Base-by-base conservation (phyloP, 2,797 vertebrate species). In the Gymnoscopelus braueri region DNA sequence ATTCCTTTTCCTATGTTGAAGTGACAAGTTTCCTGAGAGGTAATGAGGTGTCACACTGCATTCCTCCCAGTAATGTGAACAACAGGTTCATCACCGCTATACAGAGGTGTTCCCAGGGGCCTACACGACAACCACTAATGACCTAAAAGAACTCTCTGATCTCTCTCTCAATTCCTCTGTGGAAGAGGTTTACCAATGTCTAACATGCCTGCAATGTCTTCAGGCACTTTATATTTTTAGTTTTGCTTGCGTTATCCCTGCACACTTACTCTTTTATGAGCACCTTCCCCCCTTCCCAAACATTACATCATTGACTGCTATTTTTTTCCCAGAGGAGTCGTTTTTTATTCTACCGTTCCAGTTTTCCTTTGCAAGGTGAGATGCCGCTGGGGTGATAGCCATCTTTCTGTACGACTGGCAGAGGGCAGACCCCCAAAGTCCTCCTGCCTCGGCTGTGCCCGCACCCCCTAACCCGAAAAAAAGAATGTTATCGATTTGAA, bases 371-470 rank as follows among this genome's bases (percentile, higher is more conserved):
- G n/a, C 85, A 80, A 87, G 85, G 81, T 73, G 78, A 68, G 75
- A 87, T 86, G 87, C 87, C 87, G 81, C 63, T 19, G 59, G 73
- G 80, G 67, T 32, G 87, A 89, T 90, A 89, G 79, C 73, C 68
- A 85, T 91, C 85, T 86, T 79, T 63, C 77, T 64, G 71, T 71
- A 60, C 23, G 69, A 62, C 66, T 61, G 59, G 69, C 52, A 65
- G 63, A 57, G 39, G 39, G 32, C 56, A 26, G 49, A 69, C 50
- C 63, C 74, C 24, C 53, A 63, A 63, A 77, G 69, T 64, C 51
- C 75, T 71, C 50, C 58, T 0, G 5, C 13, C 32, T 12, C n/a
- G 52, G 39, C 50, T n/a, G 52, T 62, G 57, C 72, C 67, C 7
- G 24, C 26, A 73, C 73, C 9, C 53, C 59, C 59, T 8, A 44